phyloP scores from a whole-genome alignment of 1,140 invertebrate genomes.

The Pseudomyrmex cubaensis region DNA sequence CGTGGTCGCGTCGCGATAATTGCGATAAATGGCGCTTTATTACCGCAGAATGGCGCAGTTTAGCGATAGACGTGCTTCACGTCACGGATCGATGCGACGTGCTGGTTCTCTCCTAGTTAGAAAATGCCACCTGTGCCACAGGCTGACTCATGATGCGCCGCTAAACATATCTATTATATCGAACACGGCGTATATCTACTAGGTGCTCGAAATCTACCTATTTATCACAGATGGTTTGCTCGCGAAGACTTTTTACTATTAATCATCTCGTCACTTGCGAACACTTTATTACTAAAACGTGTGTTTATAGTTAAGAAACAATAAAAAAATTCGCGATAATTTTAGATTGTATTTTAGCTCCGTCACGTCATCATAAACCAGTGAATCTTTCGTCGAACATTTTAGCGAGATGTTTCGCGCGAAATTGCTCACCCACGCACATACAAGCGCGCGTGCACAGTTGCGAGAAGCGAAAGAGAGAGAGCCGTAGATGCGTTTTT shows the following conservation, averaged over 20 bases:
- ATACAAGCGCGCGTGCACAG: neutral
- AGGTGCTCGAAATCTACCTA: neutral
- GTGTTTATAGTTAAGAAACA: neutral
- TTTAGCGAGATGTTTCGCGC: constrained; percentile 15
- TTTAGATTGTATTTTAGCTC: neutral
- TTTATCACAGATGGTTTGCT: neutral
- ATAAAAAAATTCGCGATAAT: neutral
- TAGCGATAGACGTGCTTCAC: constrained; percentile 64
- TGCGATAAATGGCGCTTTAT: constrained; percentile 69
- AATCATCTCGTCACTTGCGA: no score
- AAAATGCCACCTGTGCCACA: constrained; percentile 62
- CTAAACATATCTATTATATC: constrained; percentile 21
- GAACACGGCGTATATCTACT: neutral
- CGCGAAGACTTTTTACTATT: neutral
- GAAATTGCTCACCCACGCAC: neutral
- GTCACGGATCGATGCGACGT: constrained; percentile 63
- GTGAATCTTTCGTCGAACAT: neutral
- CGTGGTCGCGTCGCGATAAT: constrained; percentile 59
- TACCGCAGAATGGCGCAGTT: constrained; percentile 61
- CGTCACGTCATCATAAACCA: constrained; percentile 6
- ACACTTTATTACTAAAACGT: neutral
- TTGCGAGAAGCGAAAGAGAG: no score
- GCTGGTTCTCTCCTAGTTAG: constrained; percentile 64
- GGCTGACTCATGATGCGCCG: constrained; percentile 54
- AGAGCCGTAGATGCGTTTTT: constrained; percentile 42